Evolutionary conservation across 2,113 vertebrate genomes (phyloP), one percentile per base, ranked within the genome.

Genomic region (Laterallus jamaicensis): DNA sequence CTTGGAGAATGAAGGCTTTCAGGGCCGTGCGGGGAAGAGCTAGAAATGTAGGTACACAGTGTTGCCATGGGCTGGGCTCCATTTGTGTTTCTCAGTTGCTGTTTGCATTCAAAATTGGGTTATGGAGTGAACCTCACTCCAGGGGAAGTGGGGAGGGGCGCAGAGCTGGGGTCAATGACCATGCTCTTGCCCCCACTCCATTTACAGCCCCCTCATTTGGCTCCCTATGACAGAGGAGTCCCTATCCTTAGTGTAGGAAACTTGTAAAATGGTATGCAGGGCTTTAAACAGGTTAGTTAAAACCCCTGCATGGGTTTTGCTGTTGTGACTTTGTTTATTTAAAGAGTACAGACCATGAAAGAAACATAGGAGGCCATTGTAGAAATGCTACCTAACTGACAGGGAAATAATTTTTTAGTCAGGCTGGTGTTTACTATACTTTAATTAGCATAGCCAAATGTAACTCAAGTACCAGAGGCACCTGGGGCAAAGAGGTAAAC

Each of bases 161-260:
- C 55, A 54, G 47, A 68, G 54, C 32, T 71, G 52, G 21, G 11
- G 6, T 42, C 63, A 55, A 52, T 18, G 19, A 18, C 24, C 3
- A 9, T 32, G 42, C 32, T 60, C 2, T 62, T 81, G 40, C 4
- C 21, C 29, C 37, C 24, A 42, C 15, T 14, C 35, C 50, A 20
- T 58, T 69, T 42, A 64, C 47, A 68, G 35, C 60, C 32, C 50
- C 29, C 25, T 39, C 5, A 8, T 50, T 20, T n/a, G 37, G 19
- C 18, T 56, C 28, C 13, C 12, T 2, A 0, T 1, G 1, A 79
- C 4, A 5, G 13, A 39, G 64, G 13, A 54, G 13, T 20, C 75
- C n/a, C 15, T 4, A 28, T 2, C 44, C n/a, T 29, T 12, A 49
- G 37, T 12, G 13, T 22, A 28, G 76, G 79, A 60, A 88, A 58